These are phyloP conservation scores for Drosophila albomicans DNA, from an alignment of 1,140 invertebrate species.

Conservation along the genomic window DNA sequence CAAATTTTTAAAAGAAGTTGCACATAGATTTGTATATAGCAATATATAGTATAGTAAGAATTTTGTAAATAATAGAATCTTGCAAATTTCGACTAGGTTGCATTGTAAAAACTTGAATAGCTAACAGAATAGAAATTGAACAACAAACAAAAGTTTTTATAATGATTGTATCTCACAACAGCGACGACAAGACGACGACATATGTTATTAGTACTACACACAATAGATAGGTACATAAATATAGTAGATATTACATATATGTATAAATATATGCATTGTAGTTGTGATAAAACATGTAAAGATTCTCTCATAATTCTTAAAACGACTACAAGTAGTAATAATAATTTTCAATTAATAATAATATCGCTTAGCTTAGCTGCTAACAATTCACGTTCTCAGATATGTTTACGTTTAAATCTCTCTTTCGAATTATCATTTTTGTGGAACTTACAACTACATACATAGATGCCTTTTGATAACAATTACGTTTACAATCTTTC, in stretches of 20 bases:
- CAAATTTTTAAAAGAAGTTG: constrained; percentile 30
- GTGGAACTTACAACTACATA: constrained; percentile 55
- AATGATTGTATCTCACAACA: constrained; percentile 85
- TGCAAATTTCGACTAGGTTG: constrained; percentile 51
- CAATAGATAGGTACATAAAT: constrained; percentile 64
- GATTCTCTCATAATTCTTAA: constrained; percentile 26
- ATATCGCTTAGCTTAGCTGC: constrained; percentile 49
- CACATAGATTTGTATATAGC: constrained; percentile 15
- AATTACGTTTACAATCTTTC: constrained; percentile 25
- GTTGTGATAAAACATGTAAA: constrained; percentile 22
- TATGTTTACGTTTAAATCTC: constrained; percentile 64
- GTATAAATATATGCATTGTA: constrained; percentile 1
- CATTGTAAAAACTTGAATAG: constrained; percentile 36
- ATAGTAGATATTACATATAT: constrained; percentile 24
- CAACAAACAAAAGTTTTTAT: constrained; percentile 50
- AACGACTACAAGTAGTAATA: constrained; percentile 32
- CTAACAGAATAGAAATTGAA: constrained; percentile 36
- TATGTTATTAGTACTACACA: constrained; percentile 50
- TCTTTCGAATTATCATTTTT: constrained; percentile 3
- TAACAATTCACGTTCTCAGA: constrained; percentile 70
- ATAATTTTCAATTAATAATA: constrained; percentile 26
- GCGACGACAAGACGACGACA: constrained; percentile 76
- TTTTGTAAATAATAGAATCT: constrained; percentile 30
- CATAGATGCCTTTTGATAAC: constrained; percentile 35
- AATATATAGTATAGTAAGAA: constrained; percentile 14